Percentiles rank a stretch among this genome's conserved stretches.
phyloP scores from a whole-genome alignment of 2,113 vertebrate genomes.

The Burhinus oedicnemus region DNA sequence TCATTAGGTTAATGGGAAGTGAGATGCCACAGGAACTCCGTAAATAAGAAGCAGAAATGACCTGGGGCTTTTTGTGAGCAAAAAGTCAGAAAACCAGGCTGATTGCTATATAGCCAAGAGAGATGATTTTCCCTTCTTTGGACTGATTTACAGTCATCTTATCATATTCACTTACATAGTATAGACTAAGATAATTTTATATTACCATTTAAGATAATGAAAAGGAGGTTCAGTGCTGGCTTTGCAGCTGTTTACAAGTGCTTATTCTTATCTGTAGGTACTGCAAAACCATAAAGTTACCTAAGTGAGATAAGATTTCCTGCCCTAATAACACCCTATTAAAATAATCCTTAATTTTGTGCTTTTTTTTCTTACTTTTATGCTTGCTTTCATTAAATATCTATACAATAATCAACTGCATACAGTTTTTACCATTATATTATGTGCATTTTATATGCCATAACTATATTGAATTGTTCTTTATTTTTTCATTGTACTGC shows the following conservation, averaged over 20 bases:
- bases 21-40: fast-evolving
- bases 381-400: background rate
- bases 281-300: background rate
- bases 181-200: background rate
- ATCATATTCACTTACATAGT: background rate
- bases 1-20: background rate
- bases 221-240: background rate
- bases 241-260: background rate
- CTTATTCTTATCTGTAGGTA: background rate
- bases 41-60: background rate
- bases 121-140: background rate
- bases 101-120: background rate
- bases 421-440: background rate
- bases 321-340: background rate
- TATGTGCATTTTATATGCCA: background rate
- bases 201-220: background rate
- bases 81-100: background rate
- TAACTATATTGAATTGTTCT: background rate
- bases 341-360: background rate
- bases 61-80: background rate
- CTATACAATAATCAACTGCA: background rate
- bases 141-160: background rate
- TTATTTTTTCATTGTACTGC: background rate
- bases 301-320: background rate
- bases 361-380: background rate